Evolutionary conservation across 1,140 invertebrate genomes (phyloP), one percentile per base, ranked within the genome.

Genomic region (Plectus sambesii): DNA sequence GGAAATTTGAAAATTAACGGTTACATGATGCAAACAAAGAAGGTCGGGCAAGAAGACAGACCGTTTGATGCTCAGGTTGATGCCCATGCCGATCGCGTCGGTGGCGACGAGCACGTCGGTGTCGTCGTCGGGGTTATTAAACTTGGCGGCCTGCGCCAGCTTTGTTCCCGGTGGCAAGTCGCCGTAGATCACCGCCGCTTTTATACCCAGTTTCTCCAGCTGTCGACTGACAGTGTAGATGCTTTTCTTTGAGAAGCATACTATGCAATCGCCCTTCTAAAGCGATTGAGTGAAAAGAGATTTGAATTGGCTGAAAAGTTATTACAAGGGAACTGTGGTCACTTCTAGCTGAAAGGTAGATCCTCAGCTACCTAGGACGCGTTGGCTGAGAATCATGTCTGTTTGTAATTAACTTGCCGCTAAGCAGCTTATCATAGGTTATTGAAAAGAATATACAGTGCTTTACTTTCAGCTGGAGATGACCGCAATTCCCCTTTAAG

Each of bases 11-110:
- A n/a, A n/a, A n/a, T n/a, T n/a, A n/a, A n/a, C n/a, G n/a, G n/a
- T n/a, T n/a, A n/a, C n/a, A n/a, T n/a, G n/a, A n/a, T n/a, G n/a
- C n/a, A n/a, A n/a, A n/a, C n/a, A n/a, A n/a, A n/a, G n/a, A n/a
- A n/a, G n/a, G n/a, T n/a, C n/a, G n/a, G n/a, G n/a, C n/a, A n/a
- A 26, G 22, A 9, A 0, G 38, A 40, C 37, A 6, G 17, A 61
- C 59, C 60, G 48, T 41, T 51, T 48, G 24, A 67, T 67, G 48
- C 68, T 67, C 83, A 99, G 77, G 79, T 99, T 99, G 12, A 99
- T 75, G 19, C 94, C 94, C 85, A 99, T 93, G 56, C 94, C 94
- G 65, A 99, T 96, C 17, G 94, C 93, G 77, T 99, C 94, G 3
- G 94, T 99, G 2, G 94, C 90, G 0, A 99, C 86, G 73, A 99